A percentile compares a stretch with the other conserved stretches of the same genome.
phyloP scores from a whole-genome alignment of 2,888 invertebrate species.

The Zhengitettix transpicula region DNA sequence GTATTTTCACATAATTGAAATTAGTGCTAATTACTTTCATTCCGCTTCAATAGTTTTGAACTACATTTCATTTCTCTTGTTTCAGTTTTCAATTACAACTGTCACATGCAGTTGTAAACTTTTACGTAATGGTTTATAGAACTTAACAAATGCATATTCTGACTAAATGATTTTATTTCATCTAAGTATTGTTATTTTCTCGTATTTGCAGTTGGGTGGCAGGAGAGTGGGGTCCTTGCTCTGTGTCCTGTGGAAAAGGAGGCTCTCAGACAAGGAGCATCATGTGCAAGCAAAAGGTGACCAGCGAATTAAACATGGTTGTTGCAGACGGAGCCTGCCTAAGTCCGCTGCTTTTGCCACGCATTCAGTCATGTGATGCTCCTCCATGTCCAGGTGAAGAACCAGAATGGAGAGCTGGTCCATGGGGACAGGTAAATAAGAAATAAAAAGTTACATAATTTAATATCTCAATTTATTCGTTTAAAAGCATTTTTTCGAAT shows the following conservation, averaged over 20 bases:
- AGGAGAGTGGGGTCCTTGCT: background rate
- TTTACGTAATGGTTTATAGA: no score
- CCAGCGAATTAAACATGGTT: background rate
- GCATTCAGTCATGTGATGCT: background rate
- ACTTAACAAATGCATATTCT: no score
- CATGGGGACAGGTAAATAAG: slow-evolving; percentile 42
- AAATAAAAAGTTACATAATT: background rate
- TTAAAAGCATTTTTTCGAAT: no score
- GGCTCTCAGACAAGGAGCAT: background rate
- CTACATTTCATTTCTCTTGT: no score
- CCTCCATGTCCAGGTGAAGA: background rate
- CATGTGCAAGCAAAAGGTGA: background rate
- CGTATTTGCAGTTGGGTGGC: background rate
- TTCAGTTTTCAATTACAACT: no score
- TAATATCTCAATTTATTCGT: no score
- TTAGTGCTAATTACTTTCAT: no score
- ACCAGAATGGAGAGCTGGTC: slow-evolving; percentile 61
- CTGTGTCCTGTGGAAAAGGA: background rate
- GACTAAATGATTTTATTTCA: no score
- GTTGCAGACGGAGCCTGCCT: background rate
- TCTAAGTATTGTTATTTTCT: no score
- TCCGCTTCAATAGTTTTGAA: no score
- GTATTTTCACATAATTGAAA: no score
- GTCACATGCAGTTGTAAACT: no score
- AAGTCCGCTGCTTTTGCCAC: background rate